Evolutionary conservation across 2,113 vertebrate species (phyloP).

Genomic region (Cyanistes caeruleus): DNA sequence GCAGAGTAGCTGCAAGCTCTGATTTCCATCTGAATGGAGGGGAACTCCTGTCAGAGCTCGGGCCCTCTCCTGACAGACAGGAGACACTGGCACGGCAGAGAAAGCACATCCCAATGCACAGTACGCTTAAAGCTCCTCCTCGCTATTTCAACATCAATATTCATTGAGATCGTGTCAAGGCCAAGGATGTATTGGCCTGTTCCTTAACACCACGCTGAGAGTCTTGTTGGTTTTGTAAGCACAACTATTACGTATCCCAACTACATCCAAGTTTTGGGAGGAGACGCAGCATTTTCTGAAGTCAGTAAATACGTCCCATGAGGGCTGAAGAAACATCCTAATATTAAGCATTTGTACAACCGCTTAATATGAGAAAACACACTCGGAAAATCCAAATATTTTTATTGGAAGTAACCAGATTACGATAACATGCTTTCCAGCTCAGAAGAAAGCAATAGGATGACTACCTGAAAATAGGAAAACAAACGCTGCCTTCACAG

Average conservation of each 20-base stretch:
- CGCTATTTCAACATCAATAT: background rate
- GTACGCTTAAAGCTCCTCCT: constrained; percentile 14
- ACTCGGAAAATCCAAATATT: constrained; percentile 52
- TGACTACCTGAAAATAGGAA: constrained; percentile 26
- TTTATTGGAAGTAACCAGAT: background rate
- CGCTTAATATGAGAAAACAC: constrained; percentile 33
- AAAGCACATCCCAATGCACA: background rate
- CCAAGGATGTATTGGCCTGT: constrained; percentile 36
- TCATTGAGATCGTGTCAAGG: constrained; percentile 42
- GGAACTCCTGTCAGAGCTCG: constrained; percentile 49
- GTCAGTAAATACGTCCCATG: constrained; percentile 25
- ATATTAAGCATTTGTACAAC: constrained; percentile 27
- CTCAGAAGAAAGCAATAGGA: background rate
- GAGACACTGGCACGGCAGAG: constrained; percentile 24
- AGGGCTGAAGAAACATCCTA: constrained; percentile 30
- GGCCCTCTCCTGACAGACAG: constrained; percentile 26
- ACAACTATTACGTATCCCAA: background rate
- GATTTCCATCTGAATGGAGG: constrained; percentile 74
- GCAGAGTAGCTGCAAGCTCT: constrained; percentile 50
- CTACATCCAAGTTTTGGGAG: constrained; percentile 30
- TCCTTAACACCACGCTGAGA: constrained; percentile 32
- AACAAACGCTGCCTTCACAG: background rate
- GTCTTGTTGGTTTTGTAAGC: constrained; percentile 53
- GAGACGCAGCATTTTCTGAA: constrained; percentile 10
- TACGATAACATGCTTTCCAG: background rate